Evolutionary conservation across 2,797 vertebrate species (phyloP).

Genomic region (Phataginus tricuspis): DNA sequence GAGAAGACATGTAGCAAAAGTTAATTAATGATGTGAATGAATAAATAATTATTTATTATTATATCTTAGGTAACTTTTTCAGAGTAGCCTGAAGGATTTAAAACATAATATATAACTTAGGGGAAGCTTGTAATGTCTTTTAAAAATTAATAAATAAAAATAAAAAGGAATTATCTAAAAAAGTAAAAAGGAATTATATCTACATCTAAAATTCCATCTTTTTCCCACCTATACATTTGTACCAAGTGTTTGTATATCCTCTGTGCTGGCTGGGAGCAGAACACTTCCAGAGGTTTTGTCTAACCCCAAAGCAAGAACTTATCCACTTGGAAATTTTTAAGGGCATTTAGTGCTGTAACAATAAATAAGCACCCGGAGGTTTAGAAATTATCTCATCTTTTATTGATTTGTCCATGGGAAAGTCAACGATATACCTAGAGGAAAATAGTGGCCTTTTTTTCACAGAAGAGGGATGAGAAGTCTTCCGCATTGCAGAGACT

Average conservation of each 20-base stretch:
- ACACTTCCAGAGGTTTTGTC: not conserved
- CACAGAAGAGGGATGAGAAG: not conserved
- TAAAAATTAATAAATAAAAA: constrained; percentile 4
- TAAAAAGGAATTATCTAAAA: not conserved
- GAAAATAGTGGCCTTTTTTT: not conserved
- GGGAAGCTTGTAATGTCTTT: not conserved
- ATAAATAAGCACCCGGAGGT: not conserved
- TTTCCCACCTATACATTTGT: not conserved
- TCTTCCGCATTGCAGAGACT: not conserved
- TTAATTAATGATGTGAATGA: not conserved
- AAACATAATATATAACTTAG: not conserved
- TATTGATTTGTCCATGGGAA: constrained; percentile 9
- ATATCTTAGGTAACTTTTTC: not conserved
- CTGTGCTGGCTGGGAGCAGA: not conserved
- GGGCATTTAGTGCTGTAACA: not conserved
- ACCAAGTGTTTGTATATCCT: not conserved
- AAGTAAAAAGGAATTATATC: too few species aligned
- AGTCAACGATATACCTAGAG: not conserved
- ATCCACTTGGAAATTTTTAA: not conserved
- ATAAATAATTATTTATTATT: not conserved
- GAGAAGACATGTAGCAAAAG: not conserved
- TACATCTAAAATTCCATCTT: not conserved
- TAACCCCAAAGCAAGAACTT: not conserved
- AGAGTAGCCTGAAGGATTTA: not conserved
- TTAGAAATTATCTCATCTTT: constrained; percentile 18